phyloP scores from a whole-genome alignment of 2,113 vertebrate species.

The Mus pahari region DNA sequence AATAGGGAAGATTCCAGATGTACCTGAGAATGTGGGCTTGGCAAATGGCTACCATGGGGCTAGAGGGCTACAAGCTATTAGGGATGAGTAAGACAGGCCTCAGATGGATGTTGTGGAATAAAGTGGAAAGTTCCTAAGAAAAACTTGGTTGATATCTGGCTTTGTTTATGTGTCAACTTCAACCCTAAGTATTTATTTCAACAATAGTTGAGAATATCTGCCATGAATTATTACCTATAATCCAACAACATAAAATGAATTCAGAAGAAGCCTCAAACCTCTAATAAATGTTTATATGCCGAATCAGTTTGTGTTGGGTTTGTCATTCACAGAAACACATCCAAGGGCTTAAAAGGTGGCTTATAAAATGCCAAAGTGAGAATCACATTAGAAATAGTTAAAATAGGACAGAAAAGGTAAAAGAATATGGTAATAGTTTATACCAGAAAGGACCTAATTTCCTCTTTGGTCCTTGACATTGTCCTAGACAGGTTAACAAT shows the following conservation, averaged over 20 bases:
- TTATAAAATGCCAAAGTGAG: constrained; percentile 40
- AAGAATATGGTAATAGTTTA: not conserved
- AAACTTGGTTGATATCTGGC: not conserved
- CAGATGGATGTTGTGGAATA: constrained; percentile 23
- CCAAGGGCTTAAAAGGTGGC: not conserved
- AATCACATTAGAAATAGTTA: constrained; percentile 31
- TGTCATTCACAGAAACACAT: constrained; percentile 56
- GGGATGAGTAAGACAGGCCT: not conserved
- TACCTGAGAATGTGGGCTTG: not conserved
- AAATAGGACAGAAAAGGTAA: not conserved
- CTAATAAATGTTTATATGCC: constrained; percentile 59
- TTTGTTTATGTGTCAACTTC: constrained; percentile 43
- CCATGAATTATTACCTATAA: constrained; percentile 30
- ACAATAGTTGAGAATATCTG: not conserved
- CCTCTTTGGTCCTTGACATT: not conserved
- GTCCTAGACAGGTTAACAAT: constrained; percentile 1
- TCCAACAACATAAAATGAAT: constrained; percentile 17
- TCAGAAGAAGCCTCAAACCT: constrained; percentile 50
- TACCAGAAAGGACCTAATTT: not conserved
- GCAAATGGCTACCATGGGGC: not conserved
- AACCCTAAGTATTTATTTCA: constrained; percentile 22
- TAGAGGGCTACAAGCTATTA: not conserved
- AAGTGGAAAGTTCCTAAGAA: not conserved
- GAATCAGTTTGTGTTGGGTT: constrained; percentile 47
- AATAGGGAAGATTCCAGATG: constrained; percentile 1